These are phyloP conservation scores for Catostylus mosaicus DNA, from an alignment of 30 jellyfish, hydroid and myxozoan species.

Conservation along the genomic window DNA sequence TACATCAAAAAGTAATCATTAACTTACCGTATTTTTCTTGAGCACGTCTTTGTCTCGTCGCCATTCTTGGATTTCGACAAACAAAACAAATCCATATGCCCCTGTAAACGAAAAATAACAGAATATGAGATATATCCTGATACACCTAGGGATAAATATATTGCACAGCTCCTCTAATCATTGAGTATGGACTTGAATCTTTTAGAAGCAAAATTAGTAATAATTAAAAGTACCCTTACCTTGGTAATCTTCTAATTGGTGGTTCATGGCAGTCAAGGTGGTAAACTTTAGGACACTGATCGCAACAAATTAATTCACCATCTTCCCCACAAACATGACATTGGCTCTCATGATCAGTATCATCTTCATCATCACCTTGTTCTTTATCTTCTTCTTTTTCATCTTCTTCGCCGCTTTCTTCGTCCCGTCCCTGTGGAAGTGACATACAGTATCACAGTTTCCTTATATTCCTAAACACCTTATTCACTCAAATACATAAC, in stretches of 20 bases:
- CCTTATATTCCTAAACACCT: too few species aligned
- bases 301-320: conserved; percentile 90
- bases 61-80: conserved; percentile 85
- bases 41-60: conserved; percentile 26
- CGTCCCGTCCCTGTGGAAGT: conserved; percentile 37
- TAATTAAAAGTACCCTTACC: conserved; percentile 50
- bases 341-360: conserved; percentile 82
- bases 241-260: conserved; percentile 86
- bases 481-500: too few species aligned
- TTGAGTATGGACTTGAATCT: too few species aligned
- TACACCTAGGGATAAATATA: too few species aligned
- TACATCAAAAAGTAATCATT: background rate
- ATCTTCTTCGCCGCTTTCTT: conserved; percentile 46
- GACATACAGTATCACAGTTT: too few species aligned
- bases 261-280: conserved; percentile 97
- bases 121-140: too few species aligned
- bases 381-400: conserved; percentile 56
- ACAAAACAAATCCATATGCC: conserved; percentile 95
- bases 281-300: conserved; percentile 89
- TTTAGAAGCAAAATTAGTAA: too few species aligned
- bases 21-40: conserved; percentile 34
- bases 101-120: conserved; percentile 42
- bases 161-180: too few species aligned
- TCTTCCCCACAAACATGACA: conserved; percentile 96
- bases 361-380: conserved; percentile 48